Conservation (phyloP, 1,140 invertebrate species). For the Aphelinus certus region DNA sequence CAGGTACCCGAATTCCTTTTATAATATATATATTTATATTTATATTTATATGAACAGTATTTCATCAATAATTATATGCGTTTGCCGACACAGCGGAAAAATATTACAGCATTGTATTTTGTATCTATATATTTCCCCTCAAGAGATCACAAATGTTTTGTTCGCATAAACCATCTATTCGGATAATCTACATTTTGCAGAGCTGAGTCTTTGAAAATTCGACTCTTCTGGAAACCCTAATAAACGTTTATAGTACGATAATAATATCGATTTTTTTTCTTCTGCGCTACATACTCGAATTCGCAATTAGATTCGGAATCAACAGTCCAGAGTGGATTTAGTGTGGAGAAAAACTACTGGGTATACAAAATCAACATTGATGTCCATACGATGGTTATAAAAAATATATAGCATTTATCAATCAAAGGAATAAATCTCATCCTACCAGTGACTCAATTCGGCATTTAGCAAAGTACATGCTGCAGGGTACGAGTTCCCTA, state of each 20-base stretch:
- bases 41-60: slow-evolving; percentile 19
- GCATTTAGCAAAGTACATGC: neutral
- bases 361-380: no score
- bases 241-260: neutral
- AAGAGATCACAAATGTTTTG: slow-evolving; percentile 30
- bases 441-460: slow-evolving; percentile 21
- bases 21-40: slow-evolving; percentile 4
- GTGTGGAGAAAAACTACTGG: no score
- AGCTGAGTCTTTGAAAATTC: slow-evolving; percentile 9
- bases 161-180: slow-evolving; percentile 8
- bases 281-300: neutral
- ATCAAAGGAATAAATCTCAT: neutral
- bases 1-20: slow-evolving; percentile 32
- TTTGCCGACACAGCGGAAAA: slow-evolving; percentile 27
- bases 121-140: neutral
- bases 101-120: slow-evolving; percentile 28
- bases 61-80: slow-evolving; percentile 27
- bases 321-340: no score
- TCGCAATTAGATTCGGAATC: neutral
- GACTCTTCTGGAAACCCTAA: neutral
- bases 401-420: no score
- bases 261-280: neutral
- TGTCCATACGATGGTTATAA: no score
- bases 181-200: neutral
- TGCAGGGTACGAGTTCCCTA: neutral